phyloP scores from a whole-genome alignment of 2,113 vertebrate genomes.

The Salvelinus fontinalis region DNA sequence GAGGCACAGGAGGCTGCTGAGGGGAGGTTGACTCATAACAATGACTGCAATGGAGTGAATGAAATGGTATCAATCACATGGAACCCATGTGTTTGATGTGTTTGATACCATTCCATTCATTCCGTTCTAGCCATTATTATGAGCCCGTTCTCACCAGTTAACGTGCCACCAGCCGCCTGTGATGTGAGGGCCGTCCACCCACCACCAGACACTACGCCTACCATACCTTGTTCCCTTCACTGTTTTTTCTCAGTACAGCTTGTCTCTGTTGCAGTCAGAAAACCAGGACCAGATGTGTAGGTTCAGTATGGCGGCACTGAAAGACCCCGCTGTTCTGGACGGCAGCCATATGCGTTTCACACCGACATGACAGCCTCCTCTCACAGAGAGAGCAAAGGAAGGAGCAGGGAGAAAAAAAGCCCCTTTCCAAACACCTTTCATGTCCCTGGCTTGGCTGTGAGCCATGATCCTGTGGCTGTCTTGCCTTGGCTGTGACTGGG shows the following conservation, averaged over 20 bases:
- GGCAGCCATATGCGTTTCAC: slow-evolving; percentile 59
- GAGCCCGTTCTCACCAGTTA: too few species aligned
- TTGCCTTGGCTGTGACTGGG: not conserved
- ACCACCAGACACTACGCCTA: slow-evolving; percentile 12
- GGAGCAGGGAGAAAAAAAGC: slow-evolving; percentile 7
- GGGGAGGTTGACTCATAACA: too few species aligned
- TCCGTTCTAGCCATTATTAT: too few species aligned
- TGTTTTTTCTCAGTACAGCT: not conserved
- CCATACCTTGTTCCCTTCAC: slow-evolving; percentile 18
- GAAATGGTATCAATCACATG: too few species aligned
- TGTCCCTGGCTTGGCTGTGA: slow-evolving; percentile 48
- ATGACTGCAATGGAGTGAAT: too few species aligned
- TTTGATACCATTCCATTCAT: too few species aligned
- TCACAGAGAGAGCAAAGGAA: slow-evolving; percentile 40
- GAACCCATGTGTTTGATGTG: too few species aligned
- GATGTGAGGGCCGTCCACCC: not conserved
- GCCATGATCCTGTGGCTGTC: slow-evolving; percentile 25
- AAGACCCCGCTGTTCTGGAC: slow-evolving; percentile 62
- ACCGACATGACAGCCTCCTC: slow-evolving; percentile 56
- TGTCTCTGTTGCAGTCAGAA: too few species aligned
- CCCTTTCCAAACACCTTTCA: slow-evolving; percentile 42
- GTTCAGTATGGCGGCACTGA: slow-evolving; percentile 27
- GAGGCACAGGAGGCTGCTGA: too few species aligned
- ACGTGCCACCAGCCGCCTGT: too few species aligned
- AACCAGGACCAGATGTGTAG: slow-evolving; percentile 70